A percentile compares a stretch with the other conserved stretches of the same genome.
Conservation (phyloP, 2,888 invertebrate species). For the Abrostola tripartita region DNA sequence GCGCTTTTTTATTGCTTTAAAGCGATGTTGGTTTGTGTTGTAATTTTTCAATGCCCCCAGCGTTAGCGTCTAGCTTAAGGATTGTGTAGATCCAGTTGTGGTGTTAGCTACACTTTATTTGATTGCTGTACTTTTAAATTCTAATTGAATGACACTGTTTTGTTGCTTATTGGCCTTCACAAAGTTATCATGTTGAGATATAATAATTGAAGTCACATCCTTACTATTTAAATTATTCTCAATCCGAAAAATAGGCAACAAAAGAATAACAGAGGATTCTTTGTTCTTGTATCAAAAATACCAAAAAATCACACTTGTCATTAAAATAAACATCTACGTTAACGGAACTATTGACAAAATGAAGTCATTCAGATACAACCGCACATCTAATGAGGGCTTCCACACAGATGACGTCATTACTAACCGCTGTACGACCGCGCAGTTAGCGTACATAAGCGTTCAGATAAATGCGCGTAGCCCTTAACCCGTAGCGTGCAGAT, state of each 20-base stretch:
- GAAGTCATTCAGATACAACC: slow-evolving; percentile 43
- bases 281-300: background rate
- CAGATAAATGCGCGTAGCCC: slow-evolving; percentile 45
- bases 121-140: background rate
- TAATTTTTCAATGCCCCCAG: slow-evolving; percentile 49
- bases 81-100: slow-evolving; percentile 1
- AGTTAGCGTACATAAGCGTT: slow-evolving; percentile 35
- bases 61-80: slow-evolving; percentile 29
- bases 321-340: slow-evolving; percentile 4
- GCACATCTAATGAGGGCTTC: slow-evolving; percentile 49
- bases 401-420: slow-evolving; percentile 53
- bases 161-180: too few relatives aligned
- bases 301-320: background rate
- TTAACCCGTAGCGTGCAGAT: slow-evolving; percentile 52
- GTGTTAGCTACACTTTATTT: background rate
- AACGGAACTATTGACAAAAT: slow-evolving; percentile 30
- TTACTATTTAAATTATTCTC: too few relatives aligned
- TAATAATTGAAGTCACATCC: too few relatives aligned
- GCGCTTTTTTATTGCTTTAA: slow-evolving; percentile 64
- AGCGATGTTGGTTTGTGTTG: slow-evolving; percentile 58
- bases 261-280: background rate
- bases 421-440: slow-evolving; percentile 49
- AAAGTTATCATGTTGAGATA: too few relatives aligned
- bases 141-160: too few relatives aligned
- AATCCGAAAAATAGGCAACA: too few relatives aligned